These are phyloP conservation scores for Brachypalpus laphriformis DNA, from an alignment of 2,888 invertebrate genomes.

Conservation along the genomic window DNA sequence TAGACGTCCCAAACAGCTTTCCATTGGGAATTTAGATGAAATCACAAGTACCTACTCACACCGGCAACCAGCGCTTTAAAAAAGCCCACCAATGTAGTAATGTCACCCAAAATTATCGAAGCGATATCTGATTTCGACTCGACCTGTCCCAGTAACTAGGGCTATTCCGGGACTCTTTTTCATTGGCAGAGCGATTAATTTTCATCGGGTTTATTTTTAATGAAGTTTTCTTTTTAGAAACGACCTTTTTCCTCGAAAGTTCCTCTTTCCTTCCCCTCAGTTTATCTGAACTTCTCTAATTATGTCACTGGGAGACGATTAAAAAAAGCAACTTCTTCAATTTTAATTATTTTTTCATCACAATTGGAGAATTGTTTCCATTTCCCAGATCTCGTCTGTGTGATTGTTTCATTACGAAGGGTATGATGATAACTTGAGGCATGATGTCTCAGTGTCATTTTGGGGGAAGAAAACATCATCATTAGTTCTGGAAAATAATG, in stretches of 20 bases:
- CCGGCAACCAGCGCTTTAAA: no score
- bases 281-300: no score
- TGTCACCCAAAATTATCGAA: background rate
- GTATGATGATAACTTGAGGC: background rate
- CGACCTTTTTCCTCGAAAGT: no score
- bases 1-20: background rate
- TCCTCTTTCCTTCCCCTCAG: no score
- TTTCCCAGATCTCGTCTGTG: background rate
- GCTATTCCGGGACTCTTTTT: background rate
- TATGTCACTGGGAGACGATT: background rate
- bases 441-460: background rate
- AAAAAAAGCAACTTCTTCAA: conserved; percentile 1
- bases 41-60: no score
- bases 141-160: no score
- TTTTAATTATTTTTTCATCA: conserved; percentile 34
- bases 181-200: background rate
- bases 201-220: background rate
- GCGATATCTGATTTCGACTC: no score
- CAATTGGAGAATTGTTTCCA: conserved; percentile 22
- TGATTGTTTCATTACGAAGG: background rate
- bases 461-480: no score
- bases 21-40: no score
- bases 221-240: background rate
- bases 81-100: background rate
- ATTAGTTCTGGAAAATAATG: no score